These are phyloP conservation scores for Nettapus auritus DNA, from an alignment of 2,113 vertebrate genomes.

Conservation along the genomic window DNA sequence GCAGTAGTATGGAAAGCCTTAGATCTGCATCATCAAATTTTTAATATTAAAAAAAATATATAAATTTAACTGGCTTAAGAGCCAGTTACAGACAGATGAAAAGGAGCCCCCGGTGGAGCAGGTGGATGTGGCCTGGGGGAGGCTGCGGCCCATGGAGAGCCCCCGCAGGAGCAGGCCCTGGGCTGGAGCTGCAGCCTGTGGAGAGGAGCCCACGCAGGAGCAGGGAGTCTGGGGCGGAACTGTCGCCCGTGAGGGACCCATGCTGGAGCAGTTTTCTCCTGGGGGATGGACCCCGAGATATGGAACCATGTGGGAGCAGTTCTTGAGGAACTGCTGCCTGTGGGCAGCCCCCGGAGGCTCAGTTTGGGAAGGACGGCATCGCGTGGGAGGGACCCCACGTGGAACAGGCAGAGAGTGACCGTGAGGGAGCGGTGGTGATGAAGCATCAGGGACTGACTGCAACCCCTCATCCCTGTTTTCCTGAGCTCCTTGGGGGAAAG, in stretches of 20 bases:
- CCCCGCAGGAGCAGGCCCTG: neutral
- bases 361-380: neutral
- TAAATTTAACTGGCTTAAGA: neutral
- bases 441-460: too few species aligned
- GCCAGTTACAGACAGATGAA: neutral
- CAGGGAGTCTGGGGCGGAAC: neutral
- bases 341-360: neutral
- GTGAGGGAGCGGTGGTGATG: too few species aligned
- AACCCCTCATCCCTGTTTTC: neutral
- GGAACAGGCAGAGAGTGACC: too few species aligned
- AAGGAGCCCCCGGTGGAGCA: neutral
- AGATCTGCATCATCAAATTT: neutral
- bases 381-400: too few species aligned
- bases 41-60: neutral
- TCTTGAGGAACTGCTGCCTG: neutral
- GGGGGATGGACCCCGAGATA: neutral
- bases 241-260: neutral
- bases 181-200: neutral
- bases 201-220: neutral
- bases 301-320: neutral
- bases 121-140: neutral
- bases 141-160: neutral
- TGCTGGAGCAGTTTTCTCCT: neutral
- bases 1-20: neutral
- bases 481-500: neutral